These are phyloP conservation scores for Drosophila flavopinicola DNA, from an alignment of 2,888 invertebrate genomes.

Conservation along the genomic window DNA sequence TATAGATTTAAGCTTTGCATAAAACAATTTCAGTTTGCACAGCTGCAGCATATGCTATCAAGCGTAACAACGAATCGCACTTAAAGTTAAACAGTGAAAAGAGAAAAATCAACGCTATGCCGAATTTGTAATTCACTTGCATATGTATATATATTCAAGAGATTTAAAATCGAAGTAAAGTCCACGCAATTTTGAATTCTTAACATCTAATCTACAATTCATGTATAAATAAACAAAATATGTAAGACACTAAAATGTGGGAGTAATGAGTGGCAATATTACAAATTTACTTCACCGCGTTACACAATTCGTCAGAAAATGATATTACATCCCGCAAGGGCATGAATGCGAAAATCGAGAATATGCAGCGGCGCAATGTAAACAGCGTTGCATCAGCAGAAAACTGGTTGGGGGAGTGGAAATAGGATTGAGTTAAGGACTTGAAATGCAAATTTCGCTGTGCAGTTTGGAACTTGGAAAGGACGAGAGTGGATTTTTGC, in stretches of 20 bases:
- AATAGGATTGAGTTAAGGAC: slow-evolving; percentile 14
- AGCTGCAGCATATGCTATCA: slow-evolving; percentile 57
- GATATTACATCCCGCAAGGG: background rate
- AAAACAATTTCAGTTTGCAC: slow-evolving; percentile 18
- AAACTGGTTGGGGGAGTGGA: slow-evolving; percentile 2
- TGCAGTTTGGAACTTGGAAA: slow-evolving; percentile 12
- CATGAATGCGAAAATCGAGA: slow-evolving; percentile 13
- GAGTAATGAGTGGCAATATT: background rate
- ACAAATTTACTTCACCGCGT: background rate
- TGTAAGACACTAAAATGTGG: no score
- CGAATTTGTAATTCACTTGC: slow-evolving; percentile 18
- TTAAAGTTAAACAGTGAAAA: slow-evolving; percentile 43
- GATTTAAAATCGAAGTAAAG: no score
- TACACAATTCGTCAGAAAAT: background rate
- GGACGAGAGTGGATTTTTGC: slow-evolving; percentile 21
- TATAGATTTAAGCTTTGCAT: slow-evolving; percentile 13
- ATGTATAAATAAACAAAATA: background rate
- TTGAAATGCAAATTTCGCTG: slow-evolving; percentile 39
- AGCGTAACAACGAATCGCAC: slow-evolving; percentile 69
- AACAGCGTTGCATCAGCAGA: slow-evolving; percentile 17
- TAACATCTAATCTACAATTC: no score
- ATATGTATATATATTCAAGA: background rate
- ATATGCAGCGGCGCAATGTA: slow-evolving; percentile 23
- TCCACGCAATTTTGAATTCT: no score
- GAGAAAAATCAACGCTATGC: slow-evolving; percentile 3